Percentiles rank a stretch among this genome's conserved stretches.
phyloP scores from a whole-genome alignment of 2,888 invertebrate species.

The Pseudococcus longispinus region DNA sequence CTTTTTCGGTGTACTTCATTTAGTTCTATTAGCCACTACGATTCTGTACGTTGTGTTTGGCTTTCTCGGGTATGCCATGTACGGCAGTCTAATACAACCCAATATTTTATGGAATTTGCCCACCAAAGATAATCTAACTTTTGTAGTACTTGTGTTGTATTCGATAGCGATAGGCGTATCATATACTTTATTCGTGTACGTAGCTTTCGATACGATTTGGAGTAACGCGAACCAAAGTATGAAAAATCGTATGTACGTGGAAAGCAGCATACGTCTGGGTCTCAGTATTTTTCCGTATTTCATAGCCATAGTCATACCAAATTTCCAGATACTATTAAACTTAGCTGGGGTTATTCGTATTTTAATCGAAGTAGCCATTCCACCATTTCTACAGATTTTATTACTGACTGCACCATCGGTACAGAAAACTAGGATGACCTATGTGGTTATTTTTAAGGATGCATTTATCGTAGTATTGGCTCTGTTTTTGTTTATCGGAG shows the following conservation, averaged over 20 bases:
- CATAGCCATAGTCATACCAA: neutral
- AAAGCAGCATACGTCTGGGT: neutral
- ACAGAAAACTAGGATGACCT: neutral
- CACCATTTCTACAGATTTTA: constrained; percentile 10
- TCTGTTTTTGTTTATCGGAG: neutral
- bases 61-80: constrained; percentile 87
- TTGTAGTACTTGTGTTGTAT: neutral
- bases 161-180: neutral
- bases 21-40: constrained; percentile 80
- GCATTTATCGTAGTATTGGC: neutral
- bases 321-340: constrained; percentile 1
- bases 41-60: constrained; percentile 85
- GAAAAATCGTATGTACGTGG: neutral
- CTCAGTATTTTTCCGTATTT: neutral
- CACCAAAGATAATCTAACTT: neutral
- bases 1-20: constrained; percentile 82
- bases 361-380: constrained; percentile 16
- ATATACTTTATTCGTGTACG: constrained; percentile 10
- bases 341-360: neutral
- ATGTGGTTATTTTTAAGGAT: neutral
- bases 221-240: neutral
- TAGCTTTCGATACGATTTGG: neutral
- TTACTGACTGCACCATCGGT: neutral
- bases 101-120: constrained; percentile 89
- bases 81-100: constrained; percentile 74